Evolutionary conservation across 2,888 invertebrate genomes (phyloP).

Genomic region (Eristalis pertinax): DNA sequence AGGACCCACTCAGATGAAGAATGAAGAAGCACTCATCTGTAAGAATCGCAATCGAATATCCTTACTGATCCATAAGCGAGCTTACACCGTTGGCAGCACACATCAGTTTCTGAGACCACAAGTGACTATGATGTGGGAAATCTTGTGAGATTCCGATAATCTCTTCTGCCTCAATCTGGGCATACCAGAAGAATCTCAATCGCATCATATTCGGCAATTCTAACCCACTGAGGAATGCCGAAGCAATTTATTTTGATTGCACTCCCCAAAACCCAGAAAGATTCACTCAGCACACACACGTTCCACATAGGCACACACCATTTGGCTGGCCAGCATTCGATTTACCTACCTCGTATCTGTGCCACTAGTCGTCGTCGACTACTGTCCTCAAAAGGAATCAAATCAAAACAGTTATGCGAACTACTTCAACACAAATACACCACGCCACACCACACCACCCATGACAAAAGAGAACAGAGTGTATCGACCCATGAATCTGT

Average conservation of each 20-base stretch:
- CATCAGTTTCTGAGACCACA: not conserved
- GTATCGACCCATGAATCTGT: slow-evolving; percentile 34
- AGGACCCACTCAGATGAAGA: not conserved
- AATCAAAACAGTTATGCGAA: slow-evolving; percentile 58
- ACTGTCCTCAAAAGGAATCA: slow-evolving; percentile 60
- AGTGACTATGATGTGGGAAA: not conserved
- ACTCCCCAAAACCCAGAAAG: slow-evolving; percentile 26
- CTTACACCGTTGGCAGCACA: not conserved
- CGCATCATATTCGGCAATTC: slow-evolving; percentile 1
- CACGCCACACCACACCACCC: not conserved
- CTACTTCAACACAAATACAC: slow-evolving; percentile 3
- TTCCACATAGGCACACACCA: not conserved
- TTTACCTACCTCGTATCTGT: slow-evolving; percentile 28
- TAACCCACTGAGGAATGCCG: slow-evolving; percentile 38
- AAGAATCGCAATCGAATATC: not conserved
- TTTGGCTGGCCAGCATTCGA: slow-evolving; percentile 16
- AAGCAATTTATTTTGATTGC: slow-evolving; percentile 68
- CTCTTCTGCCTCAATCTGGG: not conserved
- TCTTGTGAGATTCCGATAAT: not conserved
- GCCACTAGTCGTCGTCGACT: slow-evolving; percentile 21
- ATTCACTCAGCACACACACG: slow-evolving; percentile 14
- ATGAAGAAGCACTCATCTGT: not conserved
- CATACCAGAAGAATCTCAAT: not conserved
- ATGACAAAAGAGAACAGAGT: not conserved
- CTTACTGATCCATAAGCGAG: not conserved